These are phyloP conservation scores for Cyanoderma ruficeps DNA, from an alignment of 2,113 vertebrate genomes.

Conservation along the genomic window DNA sequence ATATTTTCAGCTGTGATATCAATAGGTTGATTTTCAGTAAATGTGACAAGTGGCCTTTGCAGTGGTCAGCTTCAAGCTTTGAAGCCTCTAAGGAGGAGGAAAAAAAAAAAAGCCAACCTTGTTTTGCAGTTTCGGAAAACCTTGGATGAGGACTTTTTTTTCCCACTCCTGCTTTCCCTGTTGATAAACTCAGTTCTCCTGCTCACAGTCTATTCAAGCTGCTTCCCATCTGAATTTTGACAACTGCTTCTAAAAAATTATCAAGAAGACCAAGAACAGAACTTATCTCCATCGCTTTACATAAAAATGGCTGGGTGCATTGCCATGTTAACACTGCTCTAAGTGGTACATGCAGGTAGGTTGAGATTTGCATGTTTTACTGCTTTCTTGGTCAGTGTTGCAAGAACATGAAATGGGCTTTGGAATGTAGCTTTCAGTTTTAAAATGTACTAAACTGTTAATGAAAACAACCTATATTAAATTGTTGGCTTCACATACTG, in stretches of 20 bases:
- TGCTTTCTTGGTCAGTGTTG: slow-evolving; percentile 62
- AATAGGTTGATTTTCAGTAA: slow-evolving; percentile 81
- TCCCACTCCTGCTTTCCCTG: slow-evolving; percentile 70
- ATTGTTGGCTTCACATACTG: slow-evolving; percentile 33
- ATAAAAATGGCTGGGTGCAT: slow-evolving; percentile 75
- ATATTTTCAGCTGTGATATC: slow-evolving; percentile 76
- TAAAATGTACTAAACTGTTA: slow-evolving; percentile 44
- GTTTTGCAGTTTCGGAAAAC: slow-evolving; percentile 73
- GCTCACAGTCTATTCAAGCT: slow-evolving; percentile 74
- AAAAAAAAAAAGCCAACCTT: slow-evolving; percentile 37
- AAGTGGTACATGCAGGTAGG: slow-evolving; percentile 78
- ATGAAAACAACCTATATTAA: slow-evolving; percentile 27
- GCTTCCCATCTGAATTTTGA: slow-evolving; percentile 74
- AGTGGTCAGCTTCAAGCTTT: slow-evolving; percentile 80
- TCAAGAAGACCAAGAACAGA: slow-evolving; percentile 74
- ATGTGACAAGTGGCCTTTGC: slow-evolving; percentile 82
- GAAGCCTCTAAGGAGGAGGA: slow-evolving; percentile 74
- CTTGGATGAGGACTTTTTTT: slow-evolving; percentile 73
- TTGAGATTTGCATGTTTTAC: slow-evolving; percentile 82
- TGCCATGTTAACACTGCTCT: slow-evolving; percentile 75
- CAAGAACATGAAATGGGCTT: slow-evolving; percentile 62
- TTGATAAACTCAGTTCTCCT: slow-evolving; percentile 78
- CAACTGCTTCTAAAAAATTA: slow-evolving; percentile 75
- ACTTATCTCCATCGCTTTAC: slow-evolving; percentile 70
- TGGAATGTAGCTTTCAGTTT: slow-evolving; percentile 46